Base-by-base conservation (phyloP, 2,888 invertebrate species). In the Megastigmus dorsalis region DNA sequence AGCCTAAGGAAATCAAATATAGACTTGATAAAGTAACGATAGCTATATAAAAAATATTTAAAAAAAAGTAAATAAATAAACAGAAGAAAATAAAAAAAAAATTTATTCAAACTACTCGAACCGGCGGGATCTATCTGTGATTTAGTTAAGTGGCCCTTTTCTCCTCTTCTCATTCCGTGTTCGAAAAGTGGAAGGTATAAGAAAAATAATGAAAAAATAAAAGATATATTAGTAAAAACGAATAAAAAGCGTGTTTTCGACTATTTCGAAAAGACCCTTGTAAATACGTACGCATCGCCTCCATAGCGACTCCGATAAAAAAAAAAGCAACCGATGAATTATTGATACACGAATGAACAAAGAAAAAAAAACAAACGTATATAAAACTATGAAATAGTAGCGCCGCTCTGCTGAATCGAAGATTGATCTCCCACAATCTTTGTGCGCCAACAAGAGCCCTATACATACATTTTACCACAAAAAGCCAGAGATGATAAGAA, bases 1-100 rank as follows among this genome's bases (percentile, higher is more conserved):
- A 85, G 86, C 86, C 87, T 87, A 87, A 87, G 80, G 77, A 84
- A 87, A 87, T 86, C 87, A 87, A 88, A 87, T 81, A 85, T 87
- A 86, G 84, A 86, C 82, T 84, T 84, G 84, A 82, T 80, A 78
- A 81, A 80, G 79, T 83, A 82, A 84, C 81, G 80, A 81, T 83
- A 83, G 80, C 80, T 82, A 75, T 83, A 83, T 81, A 55, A 48
- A 38, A n/a, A n/a, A n/a, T n/a, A n/a, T 60, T 36, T 30, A 23
- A 48, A 63, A 63, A 59, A 66, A 43, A 30, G 38, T 2, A 33
- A 54, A 20, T 38, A 62, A 41, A 45, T 15, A 54, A 67, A 38
- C 30, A 38, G n/a, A 38, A 41, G 20, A 66, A 43, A 45, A n/a
- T 45, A 23, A 57, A 20, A 18, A 67, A 33, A 66, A 67, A 63